Percentiles rank a stretch among this genome's conserved stretches.
These are phyloP conservation scores for Sylvicola fuscatus DNA, from an alignment of 2,888 invertebrate genomes.

Conservation along the genomic window DNA sequence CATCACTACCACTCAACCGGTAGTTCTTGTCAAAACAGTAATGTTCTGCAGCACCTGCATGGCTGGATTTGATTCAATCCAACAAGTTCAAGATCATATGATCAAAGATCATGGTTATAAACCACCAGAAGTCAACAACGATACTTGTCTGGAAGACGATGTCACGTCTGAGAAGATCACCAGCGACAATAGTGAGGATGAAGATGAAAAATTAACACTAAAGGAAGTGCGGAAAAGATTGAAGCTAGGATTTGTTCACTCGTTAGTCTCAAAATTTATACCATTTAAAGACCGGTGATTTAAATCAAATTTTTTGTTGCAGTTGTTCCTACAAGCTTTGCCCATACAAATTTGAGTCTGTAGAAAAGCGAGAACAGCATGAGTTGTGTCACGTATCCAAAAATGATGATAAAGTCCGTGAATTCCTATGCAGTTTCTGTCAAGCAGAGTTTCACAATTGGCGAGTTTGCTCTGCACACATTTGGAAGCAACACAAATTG, in stretches of 20 bases:
- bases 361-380: conserved; percentile 27
- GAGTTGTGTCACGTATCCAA: conserved; percentile 27
- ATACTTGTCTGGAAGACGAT: conserved; percentile 9
- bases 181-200: background rate
- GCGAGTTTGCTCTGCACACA: conserved; percentile 42
- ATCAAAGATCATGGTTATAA: conserved; percentile 16
- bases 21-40: conserved; percentile 5
- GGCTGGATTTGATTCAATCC: conserved; percentile 12
- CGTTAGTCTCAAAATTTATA: conserved; percentile 9
- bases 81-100: conserved; percentile 20
- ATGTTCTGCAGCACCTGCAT: conserved; percentile 14
- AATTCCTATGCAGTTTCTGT: conserved; percentile 33
- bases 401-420: conserved; percentile 11
- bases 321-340: conserved; percentile 35
- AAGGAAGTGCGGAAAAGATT: conserved; percentile 7
- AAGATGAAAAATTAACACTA: conserved; percentile 7
- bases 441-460: conserved; percentile 33
- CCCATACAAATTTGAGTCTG: conserved; percentile 29
- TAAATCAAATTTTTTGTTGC: conserved; percentile 5
- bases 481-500: conserved; percentile 44
- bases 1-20: conserved; percentile 1
- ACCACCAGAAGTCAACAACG: conserved; percentile 6
- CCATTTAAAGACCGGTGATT: conserved; percentile 9
- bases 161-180: background rate
- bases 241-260: conserved; percentile 5